Conservation (phyloP, 2,888 invertebrate genomes). For the Drosophila anceps region DNA sequence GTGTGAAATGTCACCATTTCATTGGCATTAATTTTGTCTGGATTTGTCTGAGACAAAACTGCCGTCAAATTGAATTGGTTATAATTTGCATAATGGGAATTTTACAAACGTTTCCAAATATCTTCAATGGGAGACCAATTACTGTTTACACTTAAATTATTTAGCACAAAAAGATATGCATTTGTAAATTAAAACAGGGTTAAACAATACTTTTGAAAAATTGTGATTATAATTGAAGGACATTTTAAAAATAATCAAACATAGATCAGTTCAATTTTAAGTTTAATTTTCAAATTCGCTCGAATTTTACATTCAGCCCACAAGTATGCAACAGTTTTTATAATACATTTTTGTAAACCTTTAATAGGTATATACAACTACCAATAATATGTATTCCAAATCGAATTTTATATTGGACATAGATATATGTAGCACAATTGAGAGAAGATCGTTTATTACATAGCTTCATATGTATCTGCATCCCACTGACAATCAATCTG, state of each 20-base stretch:
- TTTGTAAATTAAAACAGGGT: background rate
- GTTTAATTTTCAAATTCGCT: background rate
- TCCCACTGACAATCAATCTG: too few relatives aligned
- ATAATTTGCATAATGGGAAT: slow-evolving; percentile 46
- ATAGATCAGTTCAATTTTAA: background rate
- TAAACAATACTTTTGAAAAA: background rate
- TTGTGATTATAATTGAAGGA: background rate
- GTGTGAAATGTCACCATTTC: slow-evolving; percentile 20
- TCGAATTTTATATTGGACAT: too few relatives aligned
- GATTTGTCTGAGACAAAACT: slow-evolving; percentile 31
- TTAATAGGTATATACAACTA: background rate
- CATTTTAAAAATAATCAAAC: background rate
- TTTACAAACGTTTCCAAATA: slow-evolving; percentile 21
- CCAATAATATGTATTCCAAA: too few relatives aligned
- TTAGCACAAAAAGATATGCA: too few relatives aligned
- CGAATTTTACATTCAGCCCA: background rate
- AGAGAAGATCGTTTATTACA: background rate
- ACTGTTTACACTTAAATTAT: background rate
- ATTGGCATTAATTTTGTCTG: slow-evolving; percentile 39
- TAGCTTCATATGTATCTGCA: too few relatives aligned
- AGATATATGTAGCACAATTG: background rate
- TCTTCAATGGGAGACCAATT: background rate
- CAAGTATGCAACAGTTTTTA: slow-evolving; percentile 30
- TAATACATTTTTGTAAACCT: background rate
- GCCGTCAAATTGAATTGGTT: slow-evolving; percentile 8